Conservation (phyloP, 2,797 vertebrate species). For the Ataeniobius toweri region DNA sequence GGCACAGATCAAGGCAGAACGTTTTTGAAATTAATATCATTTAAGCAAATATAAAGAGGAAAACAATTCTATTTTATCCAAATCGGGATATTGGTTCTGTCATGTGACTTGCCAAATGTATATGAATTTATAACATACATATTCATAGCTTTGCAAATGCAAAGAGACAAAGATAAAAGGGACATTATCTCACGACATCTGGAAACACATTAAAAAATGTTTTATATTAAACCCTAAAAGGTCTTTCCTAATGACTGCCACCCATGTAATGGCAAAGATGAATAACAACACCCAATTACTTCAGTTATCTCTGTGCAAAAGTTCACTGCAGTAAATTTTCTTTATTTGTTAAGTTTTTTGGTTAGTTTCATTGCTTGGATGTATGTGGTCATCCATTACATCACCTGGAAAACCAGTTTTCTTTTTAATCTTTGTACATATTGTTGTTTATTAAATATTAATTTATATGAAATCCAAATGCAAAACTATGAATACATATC, state of each 20-base stretch:
- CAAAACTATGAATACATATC: neutral
- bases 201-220: neutral
- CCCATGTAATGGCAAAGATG: neutral
- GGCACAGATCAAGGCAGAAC: neutral
- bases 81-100: neutral
- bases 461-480: neutral
- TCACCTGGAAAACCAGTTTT: neutral
- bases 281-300: neutral
- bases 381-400: neutral
- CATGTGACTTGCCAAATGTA: neutral
- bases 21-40: neutral
- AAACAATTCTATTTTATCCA: neutral
- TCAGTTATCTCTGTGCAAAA: neutral
- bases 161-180: neutral
- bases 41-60: neutral
- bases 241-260: neutral
- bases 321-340: neutral
- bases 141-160: neutral
- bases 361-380: neutral
- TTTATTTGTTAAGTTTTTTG: neutral
- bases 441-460: neutral
- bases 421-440: too few species aligned
- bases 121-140: neutral
- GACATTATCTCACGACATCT: neutral
- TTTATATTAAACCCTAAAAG: neutral